Evolutionary conservation across 2,113 vertebrate species (phyloP), one percentile per base, ranked within the genome.

Genomic region (Sprattus sprattus): DNA sequence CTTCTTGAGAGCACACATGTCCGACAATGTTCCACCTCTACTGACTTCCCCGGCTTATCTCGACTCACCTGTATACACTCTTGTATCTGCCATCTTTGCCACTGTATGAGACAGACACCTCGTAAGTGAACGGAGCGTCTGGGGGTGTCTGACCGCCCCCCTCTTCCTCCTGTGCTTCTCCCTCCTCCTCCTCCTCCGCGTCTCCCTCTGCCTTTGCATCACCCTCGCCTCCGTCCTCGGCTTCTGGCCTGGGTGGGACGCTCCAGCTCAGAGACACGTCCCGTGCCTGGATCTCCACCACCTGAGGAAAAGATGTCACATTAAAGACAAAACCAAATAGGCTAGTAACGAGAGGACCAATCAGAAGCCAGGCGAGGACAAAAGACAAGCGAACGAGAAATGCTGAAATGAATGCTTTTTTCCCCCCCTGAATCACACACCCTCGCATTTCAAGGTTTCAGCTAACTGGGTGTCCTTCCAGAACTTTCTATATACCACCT

Each of bases 51-150:
- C 10, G 71, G 1, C 20, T n/a, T 45, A 32, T 10, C 45, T 16
- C 22, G 20, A 92, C 96, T 86, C 92, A 98, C 98, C 93, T 88
- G 91, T 97, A 97, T 25, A 94, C 91, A 91, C 93, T 95, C 92
- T 92, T 97, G 92, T 96, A 99, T 88, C 97, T 97, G 50, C 96
- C 97, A 87, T 99, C 97, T 92, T 97, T 98, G 88, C 97, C 97
- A 0, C 91, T 95, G 91, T 89, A 96, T 22, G 97, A 99, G 88
- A 98, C 80, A 50, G 96, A 95, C 80, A 99, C 94, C 93, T 98
- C 97, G 0, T 97, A 99, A 88, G 90, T 94, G 91, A 95, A 92
- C 85, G 92, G 81, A 82, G 93, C 86, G 45, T 97, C 95, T 50
- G 90, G 91, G n/a, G 88, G 6, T 54, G 89, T 86, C 28, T 81